phyloP scores from a whole-genome alignment of 2,797 vertebrate genomes.

The Smutsia temminckii region DNA sequence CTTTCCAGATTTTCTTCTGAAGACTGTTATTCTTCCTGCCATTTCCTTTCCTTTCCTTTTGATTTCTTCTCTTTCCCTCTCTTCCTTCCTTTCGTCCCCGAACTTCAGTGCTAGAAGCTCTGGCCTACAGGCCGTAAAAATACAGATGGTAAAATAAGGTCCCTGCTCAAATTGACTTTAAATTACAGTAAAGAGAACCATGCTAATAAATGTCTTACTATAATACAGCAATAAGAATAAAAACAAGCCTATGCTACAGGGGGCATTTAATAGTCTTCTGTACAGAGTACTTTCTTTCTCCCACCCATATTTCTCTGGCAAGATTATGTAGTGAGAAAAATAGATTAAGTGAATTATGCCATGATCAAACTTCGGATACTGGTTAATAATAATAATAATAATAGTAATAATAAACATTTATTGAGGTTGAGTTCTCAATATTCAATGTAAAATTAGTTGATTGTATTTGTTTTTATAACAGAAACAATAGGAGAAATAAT shows the following conservation, averaged over 20 bases:
- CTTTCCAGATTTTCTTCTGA: background rate
- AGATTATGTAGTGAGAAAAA: background rate
- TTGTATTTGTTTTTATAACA: background rate
- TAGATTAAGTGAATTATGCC: background rate
- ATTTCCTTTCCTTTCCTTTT: background rate
- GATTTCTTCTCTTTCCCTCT: rapidly evolving
- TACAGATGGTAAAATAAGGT: background rate
- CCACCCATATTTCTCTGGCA: background rate
- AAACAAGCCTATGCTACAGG: background rate
- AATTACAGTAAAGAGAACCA: background rate
- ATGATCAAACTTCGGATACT: background rate
- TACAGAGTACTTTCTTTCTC: background rate
- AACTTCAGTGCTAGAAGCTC: background rate
- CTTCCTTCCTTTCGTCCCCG: background rate
- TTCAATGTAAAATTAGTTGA: background rate
- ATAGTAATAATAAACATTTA: background rate
- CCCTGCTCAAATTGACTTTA: background rate
- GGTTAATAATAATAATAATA: background rate
- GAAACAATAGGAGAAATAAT: background rate
- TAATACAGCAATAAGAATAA: background rate
- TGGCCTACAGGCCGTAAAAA: background rate
- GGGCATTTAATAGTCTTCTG: background rate
- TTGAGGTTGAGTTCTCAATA: background rate
- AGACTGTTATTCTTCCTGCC: background rate
- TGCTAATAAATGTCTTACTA: background rate